Evolutionary conservation across 2,888 invertebrate species (phyloP).

Genomic region (Pediacus dermestoides): DNA sequence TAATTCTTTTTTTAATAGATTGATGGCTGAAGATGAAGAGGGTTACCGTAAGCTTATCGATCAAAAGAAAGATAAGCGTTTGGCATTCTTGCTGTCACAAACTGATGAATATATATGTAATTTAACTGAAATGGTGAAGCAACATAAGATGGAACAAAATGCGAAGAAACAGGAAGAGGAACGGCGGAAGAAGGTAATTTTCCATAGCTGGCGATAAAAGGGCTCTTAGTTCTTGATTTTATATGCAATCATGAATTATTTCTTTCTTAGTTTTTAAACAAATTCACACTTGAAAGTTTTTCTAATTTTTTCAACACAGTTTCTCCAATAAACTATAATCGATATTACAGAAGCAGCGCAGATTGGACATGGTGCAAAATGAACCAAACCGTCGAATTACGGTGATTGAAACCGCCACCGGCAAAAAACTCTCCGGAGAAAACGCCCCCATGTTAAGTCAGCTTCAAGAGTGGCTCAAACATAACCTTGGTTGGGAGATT

Average conservation of each 20-base stretch:
- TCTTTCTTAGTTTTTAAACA: too few relatives aligned
- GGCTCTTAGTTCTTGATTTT: slow-evolving; percentile 65
- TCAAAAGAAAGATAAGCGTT: slow-evolving; percentile 99
- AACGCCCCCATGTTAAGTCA: slow-evolving; percentile 86
- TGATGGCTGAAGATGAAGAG: slow-evolving; percentile 99
- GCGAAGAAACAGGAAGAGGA: slow-evolving; percentile 71
- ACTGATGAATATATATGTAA: slow-evolving; percentile 98
- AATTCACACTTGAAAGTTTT: too few relatives aligned
- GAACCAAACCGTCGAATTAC: slow-evolving; percentile 85
- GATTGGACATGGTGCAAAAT: slow-evolving; percentile 51
- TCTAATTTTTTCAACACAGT: too few relatives aligned
- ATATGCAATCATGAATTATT: slow-evolving; percentile 75
- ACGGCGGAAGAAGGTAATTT: slow-evolving; percentile 94
- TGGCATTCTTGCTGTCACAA: slow-evolving; percentile 95
- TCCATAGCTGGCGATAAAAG: slow-evolving; percentile 17
- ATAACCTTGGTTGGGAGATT: slow-evolving; percentile 93
- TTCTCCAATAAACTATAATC: slow-evolving; percentile 97
- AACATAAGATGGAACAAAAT: slow-evolving; percentile 91
- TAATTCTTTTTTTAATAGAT: too few relatives aligned
- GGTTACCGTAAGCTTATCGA: slow-evolving; percentile 98
- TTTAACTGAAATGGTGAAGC: slow-evolving; percentile 95
- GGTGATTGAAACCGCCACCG: slow-evolving; percentile 85
- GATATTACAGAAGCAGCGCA: slow-evolving; percentile 82
- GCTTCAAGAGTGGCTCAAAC: slow-evolving; percentile 80
- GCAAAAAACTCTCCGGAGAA: slow-evolving; percentile 71